Conservation (phyloP, 2,113 vertebrate genomes). For the Heloderma charlesbogerti region DNA sequence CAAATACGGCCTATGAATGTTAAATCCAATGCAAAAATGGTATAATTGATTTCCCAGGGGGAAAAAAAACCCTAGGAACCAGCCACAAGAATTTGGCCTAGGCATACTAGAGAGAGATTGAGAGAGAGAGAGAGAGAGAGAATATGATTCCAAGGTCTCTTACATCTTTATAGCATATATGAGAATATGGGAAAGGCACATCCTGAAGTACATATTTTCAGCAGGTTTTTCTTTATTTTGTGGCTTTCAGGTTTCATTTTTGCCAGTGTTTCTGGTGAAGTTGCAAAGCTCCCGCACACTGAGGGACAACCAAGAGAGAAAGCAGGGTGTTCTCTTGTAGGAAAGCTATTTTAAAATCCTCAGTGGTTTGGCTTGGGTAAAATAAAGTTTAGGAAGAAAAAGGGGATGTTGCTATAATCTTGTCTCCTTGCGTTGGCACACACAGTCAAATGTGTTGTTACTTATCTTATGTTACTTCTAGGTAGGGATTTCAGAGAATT, state of each 20-base stretch:
- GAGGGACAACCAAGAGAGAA: background rate
- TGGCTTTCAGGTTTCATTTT: background rate
- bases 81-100: too few relatives aligned
- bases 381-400: background rate
- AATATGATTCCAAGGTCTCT: too few relatives aligned
- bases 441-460: background rate
- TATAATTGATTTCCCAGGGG: background rate
- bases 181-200: background rate
- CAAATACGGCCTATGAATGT: background rate
- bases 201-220: background rate
- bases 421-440: background rate
- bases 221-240: background rate
- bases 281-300: background rate
- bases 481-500: too few relatives aligned
- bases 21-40: background rate
- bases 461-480: background rate
- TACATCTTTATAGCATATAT: too few relatives aligned
- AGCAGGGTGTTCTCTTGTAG: background rate
- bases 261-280: background rate
- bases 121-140: too few relatives aligned
- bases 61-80: too few relatives aligned
- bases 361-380: background rate
- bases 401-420: background rate
- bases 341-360: background rate
- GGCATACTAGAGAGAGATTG: too few relatives aligned